phyloP scores from a whole-genome alignment of 2,888 invertebrate species.

The Nemurella pictetii region DNA sequence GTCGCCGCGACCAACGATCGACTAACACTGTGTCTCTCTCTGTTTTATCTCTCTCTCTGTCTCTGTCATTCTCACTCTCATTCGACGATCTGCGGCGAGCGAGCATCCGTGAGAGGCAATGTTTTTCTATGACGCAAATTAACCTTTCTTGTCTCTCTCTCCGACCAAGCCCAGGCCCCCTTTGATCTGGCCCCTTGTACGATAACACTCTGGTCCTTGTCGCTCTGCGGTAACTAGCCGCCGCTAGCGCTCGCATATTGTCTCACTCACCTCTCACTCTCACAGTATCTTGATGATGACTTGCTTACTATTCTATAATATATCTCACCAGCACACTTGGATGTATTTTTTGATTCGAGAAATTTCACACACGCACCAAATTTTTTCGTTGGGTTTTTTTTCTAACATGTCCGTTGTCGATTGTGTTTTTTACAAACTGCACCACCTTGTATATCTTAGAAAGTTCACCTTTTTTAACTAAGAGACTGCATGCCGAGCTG shows the following conservation, averaged over 20 bases:
- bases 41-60: conserved; percentile 17
- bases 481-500: conserved; percentile 38
- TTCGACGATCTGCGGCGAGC: neutral
- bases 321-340: conserved; percentile 41
- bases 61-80: neutral
- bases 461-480: conserved; percentile 37
- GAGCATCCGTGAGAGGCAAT: neutral
- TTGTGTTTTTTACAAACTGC: conserved; percentile 41
- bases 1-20: neutral
- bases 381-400: conserved; percentile 37
- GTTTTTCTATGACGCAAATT: neutral
- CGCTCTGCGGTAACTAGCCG: neutral
- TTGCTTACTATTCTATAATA: conserved; percentile 32
- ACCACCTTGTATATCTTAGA: conserved; percentile 41
- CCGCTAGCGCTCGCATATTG: neutral
- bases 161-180: too few relatives aligned
- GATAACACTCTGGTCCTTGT: neutral
- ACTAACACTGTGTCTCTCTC: conserved; percentile 14
- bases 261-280: conserved; percentile 38
- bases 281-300: conserved; percentile 38
- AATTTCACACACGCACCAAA: conserved; percentile 42
- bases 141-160: neutral
- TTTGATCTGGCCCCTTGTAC: neutral
- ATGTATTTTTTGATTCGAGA: conserved; percentile 41
- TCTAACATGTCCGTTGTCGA: conserved; percentile 21